Conservation (phyloP, 2,888 invertebrate species). For the Drosophila stalkeri region DNA sequence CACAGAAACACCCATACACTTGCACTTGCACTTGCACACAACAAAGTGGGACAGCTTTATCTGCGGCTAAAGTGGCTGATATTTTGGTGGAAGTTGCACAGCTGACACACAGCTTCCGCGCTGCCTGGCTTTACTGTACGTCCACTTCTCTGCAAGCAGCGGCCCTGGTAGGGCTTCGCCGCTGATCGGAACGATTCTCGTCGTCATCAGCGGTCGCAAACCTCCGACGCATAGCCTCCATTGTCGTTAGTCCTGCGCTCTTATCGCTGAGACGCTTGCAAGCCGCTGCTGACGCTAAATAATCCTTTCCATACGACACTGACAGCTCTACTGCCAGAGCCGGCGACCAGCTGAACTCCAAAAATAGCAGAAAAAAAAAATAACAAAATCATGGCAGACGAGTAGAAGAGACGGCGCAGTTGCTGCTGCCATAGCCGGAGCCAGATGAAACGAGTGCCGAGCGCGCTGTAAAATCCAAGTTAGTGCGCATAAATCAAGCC, state of each 20-base stretch:
- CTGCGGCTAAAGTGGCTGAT: constrained; percentile 75
- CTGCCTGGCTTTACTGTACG: constrained; percentile 3
- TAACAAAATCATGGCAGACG: constrained; percentile 30
- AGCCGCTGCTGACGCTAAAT: constrained; percentile 81
- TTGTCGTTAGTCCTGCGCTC: constrained; percentile 68
- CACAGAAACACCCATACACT: neutral
- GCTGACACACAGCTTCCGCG: constrained; percentile 57
- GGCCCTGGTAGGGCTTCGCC: constrained; percentile 1
- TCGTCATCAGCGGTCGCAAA: constrained; percentile 63
- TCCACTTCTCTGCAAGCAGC: neutral
- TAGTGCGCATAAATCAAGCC: constrained; percentile 83
- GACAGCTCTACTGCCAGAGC: constrained; percentile 55
- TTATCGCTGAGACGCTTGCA: constrained; percentile 77
- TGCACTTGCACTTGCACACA: constrained; percentile 3
- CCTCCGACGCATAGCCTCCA: constrained; percentile 50
- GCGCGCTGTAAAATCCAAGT: constrained; percentile 78
- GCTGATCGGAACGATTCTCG: constrained; percentile 71
- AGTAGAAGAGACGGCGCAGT: constrained; percentile 7
- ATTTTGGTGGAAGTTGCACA: constrained; percentile 63
- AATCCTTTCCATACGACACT: constrained; percentile 77
- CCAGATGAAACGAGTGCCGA: constrained; percentile 52
- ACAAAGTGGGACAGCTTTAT: constrained; percentile 71
- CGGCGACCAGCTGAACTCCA: constrained; percentile 35
- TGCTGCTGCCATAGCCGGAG: constrained; percentile 18
- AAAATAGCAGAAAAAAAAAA: constrained; percentile 21